Base-by-base conservation (phyloP, 2,888 invertebrate genomes). In the Escarpia spicata region DNA sequence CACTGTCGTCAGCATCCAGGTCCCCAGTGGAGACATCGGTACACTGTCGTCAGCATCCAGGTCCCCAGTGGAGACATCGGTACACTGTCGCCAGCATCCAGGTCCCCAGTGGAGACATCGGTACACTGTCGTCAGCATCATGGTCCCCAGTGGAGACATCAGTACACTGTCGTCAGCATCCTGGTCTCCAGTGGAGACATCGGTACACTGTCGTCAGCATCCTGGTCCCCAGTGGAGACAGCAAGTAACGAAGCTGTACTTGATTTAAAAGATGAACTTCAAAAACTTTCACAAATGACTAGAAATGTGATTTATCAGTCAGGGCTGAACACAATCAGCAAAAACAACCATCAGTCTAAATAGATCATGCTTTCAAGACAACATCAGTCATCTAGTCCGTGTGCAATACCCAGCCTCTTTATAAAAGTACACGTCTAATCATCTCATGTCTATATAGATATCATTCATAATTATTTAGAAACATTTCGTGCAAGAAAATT, bases 241-340 rank as follows among this genome's bases (percentile, higher is more conserved):
- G 6, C 75, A 75, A 1, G 75, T n/a, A 75, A 75, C 26, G 19
- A 75, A 75, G 75, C 0, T 19, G 26, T 26, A 19, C 19, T 60
- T 60, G 4, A 19, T 60, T 60, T 19, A 60, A 60, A 60, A 60
- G 60, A 60, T 19, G 60, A 19, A 75, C 75, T 75, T 75, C 75
- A 75, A 26, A 26, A 75, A 75, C 19, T 75, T 26, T 75, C 75
- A 75, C 75, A 26, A 6, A 75, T 75, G 15, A 75, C 15, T 26
- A 75, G n/a, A n/a, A 75, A 75, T 75, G 75, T 75, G 75, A 75
- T 75, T 75, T 75, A 75, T 75, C 75, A 75, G 75, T 26, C 26
- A 26, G 2, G 6, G 75, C 75, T 26, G 19, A 75, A 75, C 3
- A 26, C 26, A 26, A 75, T 75, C 75, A 75, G 26, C 26, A 75